Evolutionary conservation across 2,797 vertebrate species (phyloP), one percentile per base, ranked within the genome.

Genomic region (Linurgus olivaceus): DNA sequence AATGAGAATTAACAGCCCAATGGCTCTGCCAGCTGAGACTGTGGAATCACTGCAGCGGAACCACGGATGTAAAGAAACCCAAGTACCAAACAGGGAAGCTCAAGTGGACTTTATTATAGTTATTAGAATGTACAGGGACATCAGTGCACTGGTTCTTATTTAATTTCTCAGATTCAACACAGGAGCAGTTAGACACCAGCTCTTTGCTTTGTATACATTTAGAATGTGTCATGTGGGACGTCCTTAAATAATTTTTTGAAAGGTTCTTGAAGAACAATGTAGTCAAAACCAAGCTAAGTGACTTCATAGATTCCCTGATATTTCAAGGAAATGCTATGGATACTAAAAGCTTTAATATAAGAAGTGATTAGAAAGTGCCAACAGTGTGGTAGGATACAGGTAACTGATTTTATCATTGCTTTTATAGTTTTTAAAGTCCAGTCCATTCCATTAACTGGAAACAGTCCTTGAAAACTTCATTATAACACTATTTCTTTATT

Each of bases 71-170:
- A 79, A 82, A 84, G 40, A 93, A 42, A 88, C 24, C 11, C 48
- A 57, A 57, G 35, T 38, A 88, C 61, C 62, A 91, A 66, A 59
- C 2, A 73, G 25, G 29, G 78, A 95, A 81, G 80, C 80, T 94
- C 90, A 93, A 96, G 82, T 74, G 93, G 72, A 94, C 87, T 97
- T 97, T 98, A 98, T 96, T 98, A 63, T 33, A 96, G 86, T 86
- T 94, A 91, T 91, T 93, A 96, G 78, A 96, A 97, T 94, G 96
- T 93, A 93, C 82, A 87, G 77, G 73, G 94, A 71, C 55, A 93
- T 92, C 65, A 97, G 95, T 94, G 96, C 90, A 93, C 45, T 86
- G 63, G 28, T 84, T 94, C 86, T 90, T 89, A 48, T 42, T 58
- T 79, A 2, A 35, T 82, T 79, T 93, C 52, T 90, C 86, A 84